A percentile compares a stretch with the other conserved stretches of the same genome.
Conservation (phyloP, 2,113 vertebrate genomes). For the Gopherus evgoodei region DNA sequence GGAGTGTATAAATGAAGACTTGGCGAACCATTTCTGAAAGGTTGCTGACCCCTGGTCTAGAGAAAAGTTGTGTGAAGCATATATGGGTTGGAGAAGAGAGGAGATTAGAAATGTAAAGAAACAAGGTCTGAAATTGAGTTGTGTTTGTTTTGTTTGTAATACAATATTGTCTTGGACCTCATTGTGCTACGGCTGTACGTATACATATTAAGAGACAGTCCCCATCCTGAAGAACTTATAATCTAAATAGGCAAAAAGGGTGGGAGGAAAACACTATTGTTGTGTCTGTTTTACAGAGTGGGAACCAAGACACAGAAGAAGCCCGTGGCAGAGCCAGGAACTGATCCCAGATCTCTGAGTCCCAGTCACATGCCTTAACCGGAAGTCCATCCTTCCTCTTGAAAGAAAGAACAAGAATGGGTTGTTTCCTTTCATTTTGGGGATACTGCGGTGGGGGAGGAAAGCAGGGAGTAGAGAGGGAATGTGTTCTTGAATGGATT, state of each 20-base stretch:
- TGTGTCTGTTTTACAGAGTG: not conserved
- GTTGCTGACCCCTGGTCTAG: too few species aligned
- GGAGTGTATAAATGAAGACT: too few species aligned
- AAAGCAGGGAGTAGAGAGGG: not conserved
- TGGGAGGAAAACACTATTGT: rapidly evolving
- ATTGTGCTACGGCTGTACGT: not conserved
- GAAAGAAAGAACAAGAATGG: not conserved
- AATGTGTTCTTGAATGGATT: not conserved
- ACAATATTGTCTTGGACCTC: not conserved
- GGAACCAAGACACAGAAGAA: not conserved
- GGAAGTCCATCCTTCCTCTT: not conserved
- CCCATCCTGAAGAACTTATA: not conserved
- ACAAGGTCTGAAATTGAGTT: rapidly evolving
- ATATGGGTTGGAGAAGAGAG: not conserved
- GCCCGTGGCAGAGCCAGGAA: not conserved
- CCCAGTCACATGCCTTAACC: not conserved
- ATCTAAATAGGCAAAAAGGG: not conserved
- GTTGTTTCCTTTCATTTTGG: not conserved
- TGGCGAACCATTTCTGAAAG: too few species aligned
- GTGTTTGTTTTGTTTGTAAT: not conserved
- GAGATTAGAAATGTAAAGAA: not conserved
- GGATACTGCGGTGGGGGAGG: not conserved
- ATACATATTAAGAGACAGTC: not conserved
- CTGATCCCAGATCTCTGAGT: not conserved
- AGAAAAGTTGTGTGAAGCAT: not conserved